Evolutionary conservation across 1,140 invertebrate genomes (phyloP).

Genomic region (Gonatopus flavifemur): DNA sequence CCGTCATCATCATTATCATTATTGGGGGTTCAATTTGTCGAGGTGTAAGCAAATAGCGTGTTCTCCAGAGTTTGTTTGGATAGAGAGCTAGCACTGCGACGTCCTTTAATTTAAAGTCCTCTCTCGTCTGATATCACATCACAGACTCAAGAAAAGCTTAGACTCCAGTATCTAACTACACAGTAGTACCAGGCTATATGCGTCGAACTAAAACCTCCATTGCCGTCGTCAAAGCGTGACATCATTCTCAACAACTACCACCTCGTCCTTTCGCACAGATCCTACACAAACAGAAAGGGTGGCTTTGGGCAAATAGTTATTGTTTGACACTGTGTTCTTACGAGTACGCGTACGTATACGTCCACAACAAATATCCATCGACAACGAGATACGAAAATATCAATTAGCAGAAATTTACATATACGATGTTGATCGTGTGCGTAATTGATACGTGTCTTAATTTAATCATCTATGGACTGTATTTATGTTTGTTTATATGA

Average conservation of each 20-base stretch:
- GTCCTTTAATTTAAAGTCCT: slow-evolving; percentile 55
- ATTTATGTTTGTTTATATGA: too few species aligned
- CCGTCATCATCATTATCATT: too few species aligned
- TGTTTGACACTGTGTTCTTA: slow-evolving; percentile 44
- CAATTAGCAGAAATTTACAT: too few species aligned
- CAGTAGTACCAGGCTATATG: background rate
- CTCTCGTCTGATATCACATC: too few species aligned
- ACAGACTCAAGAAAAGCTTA: too few species aligned
- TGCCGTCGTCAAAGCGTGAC: background rate
- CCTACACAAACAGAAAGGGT: slow-evolving; percentile 54
- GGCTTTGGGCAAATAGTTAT: slow-evolving; percentile 54
- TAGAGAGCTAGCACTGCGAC: slow-evolving; percentile 43
- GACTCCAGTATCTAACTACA: slow-evolving; percentile 37
- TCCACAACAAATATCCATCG: background rate
- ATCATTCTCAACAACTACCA: slow-evolving; percentile 12
- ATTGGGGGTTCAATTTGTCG: slow-evolving; percentile 51
- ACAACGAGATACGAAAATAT: slow-evolving; percentile 31
- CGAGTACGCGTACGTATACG: slow-evolving; percentile 25
- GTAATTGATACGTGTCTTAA: too few species aligned
- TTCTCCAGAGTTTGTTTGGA: slow-evolving; percentile 52
- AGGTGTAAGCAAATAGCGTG: slow-evolving; percentile 52
- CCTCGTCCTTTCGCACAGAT: slow-evolving; percentile 28
- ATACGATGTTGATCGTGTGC: too few species aligned
- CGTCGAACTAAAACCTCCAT: background rate
- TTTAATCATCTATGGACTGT: too few species aligned